Base-by-base conservation (phyloP, 2,888 invertebrate species). In the Crossocerus cetratus region DNA sequence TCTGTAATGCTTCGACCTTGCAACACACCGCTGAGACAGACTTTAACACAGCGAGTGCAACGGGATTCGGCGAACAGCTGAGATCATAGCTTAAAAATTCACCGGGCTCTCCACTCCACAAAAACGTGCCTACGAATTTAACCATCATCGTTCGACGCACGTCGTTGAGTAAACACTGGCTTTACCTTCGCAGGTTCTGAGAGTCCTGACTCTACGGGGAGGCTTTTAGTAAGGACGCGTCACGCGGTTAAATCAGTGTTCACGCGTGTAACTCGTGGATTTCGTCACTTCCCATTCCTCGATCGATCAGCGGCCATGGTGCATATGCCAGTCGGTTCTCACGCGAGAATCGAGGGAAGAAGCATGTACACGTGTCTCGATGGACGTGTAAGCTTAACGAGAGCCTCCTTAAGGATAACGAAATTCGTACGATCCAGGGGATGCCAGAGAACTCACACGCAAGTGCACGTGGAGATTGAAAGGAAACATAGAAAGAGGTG, bases 381-480 rank as follows among this genome's bases (percentile, higher is more conserved):
- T n/a, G 43, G 21, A 23, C 42, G 32, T 4, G 23, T 14, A 56
- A 18, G 11, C 14, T 43, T 2, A 21, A 32, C 14, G 2, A 21
- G 22, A 32, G 32, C 1, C n/a, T 23, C 42, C 14, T 43, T 5
- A 49, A 53, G 14, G 57, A 60, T 66, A 54, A 56, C 32, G 65
- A 43, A 60, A 65, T 70, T 80, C 80, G 77, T 70, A 72, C 67
- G 67, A 76, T 72, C 72, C 74, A 68, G 65, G 45, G 56, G 67
- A 67, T 70, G 56, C 23, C 13, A 54, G 60, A n/a, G 32, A n/a
- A 57, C 20, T 70, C 23, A 56, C 42, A 22, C 57, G 23, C 57
- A 21, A 43, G 21, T 44, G 14, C 42, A 2, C 16, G 22, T 3
- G 53, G 32, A 56, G 67, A 16, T 21, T 57, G 32, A 43, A 2